Conservation (phyloP, 2,888 invertebrate species). For the Nebria brevicollis region DNA sequence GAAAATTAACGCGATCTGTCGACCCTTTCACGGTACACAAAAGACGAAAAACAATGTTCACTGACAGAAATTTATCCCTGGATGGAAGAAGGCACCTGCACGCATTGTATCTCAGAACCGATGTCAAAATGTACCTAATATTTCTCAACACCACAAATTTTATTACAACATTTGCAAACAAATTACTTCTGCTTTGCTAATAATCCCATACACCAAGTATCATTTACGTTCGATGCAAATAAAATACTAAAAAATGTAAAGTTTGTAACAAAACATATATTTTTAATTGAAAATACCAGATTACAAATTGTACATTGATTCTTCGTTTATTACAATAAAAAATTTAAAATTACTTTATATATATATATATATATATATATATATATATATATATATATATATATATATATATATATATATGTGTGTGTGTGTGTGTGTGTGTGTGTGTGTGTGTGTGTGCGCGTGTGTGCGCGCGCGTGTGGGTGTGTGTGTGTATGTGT, state of each 20-base stretch:
- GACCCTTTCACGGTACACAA: conserved; percentile 19
- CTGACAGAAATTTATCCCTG: conserved; percentile 18
- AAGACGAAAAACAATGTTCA: conserved; percentile 25
- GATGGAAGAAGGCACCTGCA: neutral
- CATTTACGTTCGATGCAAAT: too few relatives aligned
- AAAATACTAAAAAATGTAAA: too few relatives aligned
- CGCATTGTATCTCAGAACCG: neutral
- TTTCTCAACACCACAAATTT: neutral
- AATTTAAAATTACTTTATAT: neutral
- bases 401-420: too few relatives aligned
- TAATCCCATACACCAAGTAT: too few relatives aligned
- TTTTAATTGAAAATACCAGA: too few relatives aligned
- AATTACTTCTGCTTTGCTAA: too few relatives aligned
- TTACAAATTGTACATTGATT: too few relatives aligned
- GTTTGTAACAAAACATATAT: too few relatives aligned
- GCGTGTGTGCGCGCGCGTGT: neutral
- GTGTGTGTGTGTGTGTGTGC: neutral
- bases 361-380: too few relatives aligned
- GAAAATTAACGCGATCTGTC: conserved; percentile 35
- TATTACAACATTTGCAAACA: too few relatives aligned
- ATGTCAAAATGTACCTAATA: neutral
- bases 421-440: neutral
- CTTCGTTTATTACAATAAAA: too few relatives aligned
- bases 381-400: too few relatives aligned
- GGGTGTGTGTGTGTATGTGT: neutral